Base-by-base conservation (phyloP, 2,797 vertebrate species). In the Chelidonichthys spinosus region DNA sequence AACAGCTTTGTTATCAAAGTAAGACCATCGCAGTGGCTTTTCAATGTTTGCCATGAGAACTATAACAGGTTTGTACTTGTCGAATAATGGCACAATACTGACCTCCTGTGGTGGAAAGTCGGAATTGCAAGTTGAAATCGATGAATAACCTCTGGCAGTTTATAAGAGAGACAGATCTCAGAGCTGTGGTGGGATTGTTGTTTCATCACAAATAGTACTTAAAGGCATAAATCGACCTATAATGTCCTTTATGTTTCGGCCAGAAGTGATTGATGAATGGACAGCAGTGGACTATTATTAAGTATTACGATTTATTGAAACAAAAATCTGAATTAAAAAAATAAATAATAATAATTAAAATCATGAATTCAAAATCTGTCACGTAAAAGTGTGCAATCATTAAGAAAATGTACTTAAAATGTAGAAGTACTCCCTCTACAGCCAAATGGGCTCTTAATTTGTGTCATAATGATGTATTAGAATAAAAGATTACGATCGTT, bases 91-190 rank as follows among this genome's bases (percentile, higher is more conserved):
- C 47, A 52, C 60, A 69, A 46, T 65, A 74, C 62, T 84, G 89
- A 67, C 84, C 83, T 73, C 83, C 18, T 36, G 80, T 90, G 89
- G 85, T 81, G 3, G 40, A 39, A 63, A 13, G 0, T 0, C 33
- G 39, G 18, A 1, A 82, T 10, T 79, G 25, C 76, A 63, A 32
- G 4, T 0, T n/a, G 10, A 13, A 74, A 32, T 66, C n/a, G n/a
- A 37, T 6, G 13, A 17, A 55, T 10, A 13, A 58, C 62, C 40
- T 33, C 18, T 14, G 18, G 43, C 36, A 32, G n/a, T 59, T 69
- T 37, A 9, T 13, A 39, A 33, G 32, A 52, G 17, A 55, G 42
- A 33, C 17, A 60, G 36, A 69, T 56, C 32, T 52, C 14, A 64
- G 36, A 42, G 61, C n/a, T 37, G 6, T 43, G 35, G 11, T 36